A percentile compares a stretch with the other conserved stretches of the same genome.
These are phyloP conservation scores for Distichodus sexfasciatus DNA, from an alignment of 2,797 vertebrate species.

Conservation along the genomic window DNA sequence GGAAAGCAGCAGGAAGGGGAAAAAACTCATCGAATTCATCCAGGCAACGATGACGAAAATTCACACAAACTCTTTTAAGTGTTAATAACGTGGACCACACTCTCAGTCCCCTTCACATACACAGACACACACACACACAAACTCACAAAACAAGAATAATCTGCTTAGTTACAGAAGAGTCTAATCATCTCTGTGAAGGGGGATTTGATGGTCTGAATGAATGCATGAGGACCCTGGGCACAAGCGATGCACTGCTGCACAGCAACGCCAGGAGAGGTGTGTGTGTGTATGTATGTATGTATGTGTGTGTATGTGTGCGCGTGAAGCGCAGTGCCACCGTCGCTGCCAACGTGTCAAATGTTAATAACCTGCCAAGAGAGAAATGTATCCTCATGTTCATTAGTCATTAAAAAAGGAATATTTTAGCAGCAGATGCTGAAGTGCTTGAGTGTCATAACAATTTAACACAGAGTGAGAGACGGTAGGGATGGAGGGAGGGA, in stretches of 20 bases:
- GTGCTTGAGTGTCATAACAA: slow-evolving; percentile 55
- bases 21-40: not conserved
- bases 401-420: slow-evolving; percentile 60
- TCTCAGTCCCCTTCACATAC: not conserved
- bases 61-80: not conserved
- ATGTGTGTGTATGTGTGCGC: no score
- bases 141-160: slow-evolving; percentile 44
- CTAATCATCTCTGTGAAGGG: slow-evolving; percentile 53
- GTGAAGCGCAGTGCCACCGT: slow-evolving; percentile 4
- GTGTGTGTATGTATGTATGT: no score
- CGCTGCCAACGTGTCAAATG: slow-evolving; percentile 50
- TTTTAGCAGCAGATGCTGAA: slow-evolving; percentile 52
- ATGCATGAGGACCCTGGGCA: slow-evolving; percentile 49
- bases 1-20: not conserved
- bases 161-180: slow-evolving; percentile 49
- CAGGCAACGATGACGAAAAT: not conserved
- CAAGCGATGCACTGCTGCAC: slow-evolving; percentile 45
- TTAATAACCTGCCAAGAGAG: slow-evolving; percentile 55
- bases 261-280: slow-evolving; percentile 43
- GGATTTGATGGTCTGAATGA: slow-evolving; percentile 52
- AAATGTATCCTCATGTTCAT: slow-evolving; percentile 54
- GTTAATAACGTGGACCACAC: slow-evolving; percentile 3
- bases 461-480: slow-evolving; percentile 46
- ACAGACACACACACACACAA: not conserved
- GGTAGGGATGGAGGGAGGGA: slow-evolving; percentile 11